Evolutionary conservation across 2,797 vertebrate genomes (phyloP), one percentile per base, ranked within the genome.

Genomic region (Mormyrus hasselquistii): DNA sequence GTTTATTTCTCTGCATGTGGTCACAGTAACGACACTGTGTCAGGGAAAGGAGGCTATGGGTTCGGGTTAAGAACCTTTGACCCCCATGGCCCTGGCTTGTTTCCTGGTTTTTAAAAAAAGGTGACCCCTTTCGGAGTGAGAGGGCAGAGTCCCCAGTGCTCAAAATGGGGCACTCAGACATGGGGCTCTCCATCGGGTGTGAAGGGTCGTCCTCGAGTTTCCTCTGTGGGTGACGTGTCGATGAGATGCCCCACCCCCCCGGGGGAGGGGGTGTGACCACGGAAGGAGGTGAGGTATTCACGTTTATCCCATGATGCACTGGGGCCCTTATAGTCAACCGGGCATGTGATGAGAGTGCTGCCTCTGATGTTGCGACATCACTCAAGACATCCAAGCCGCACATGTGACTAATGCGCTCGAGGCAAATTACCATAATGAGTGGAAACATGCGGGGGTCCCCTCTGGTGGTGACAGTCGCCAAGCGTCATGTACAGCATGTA

Each of bases 51-150:
- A 94, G 96, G 95, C 95, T 96, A 94, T 90, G 69, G 92, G 90
- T 96, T 95, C 95, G 94, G 93, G 96, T 94, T 94, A 91, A 94
- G 95, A 95, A 96, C 94, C 94, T 94, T 90, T 87, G 90, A 92
- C 94, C 95, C 93, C 89, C 0, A 87, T 92, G 93, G 94, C 95
- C 95, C 93, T 93, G 94, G 93, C 93, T 92, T 88, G 90, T 92
- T 93, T 94, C 93, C 94, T 92, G 91, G 92, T 93, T 91, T 16
- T 89, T 90, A 89, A 89, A 94, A 86, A 25, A 89, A 86, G 88
- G 88, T 86, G 41, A 88, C 89, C 92, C 91, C 93, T 50, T 9
- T 50, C 22, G 12, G 73, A 34, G 57, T 95, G 94, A 7, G 89
- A 87, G 29, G 88, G 82, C 22, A 49, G 44, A 47, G 91, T 95